phyloP scores from a whole-genome alignment of 2,113 vertebrate genomes.

The Gallinago media region DNA sequence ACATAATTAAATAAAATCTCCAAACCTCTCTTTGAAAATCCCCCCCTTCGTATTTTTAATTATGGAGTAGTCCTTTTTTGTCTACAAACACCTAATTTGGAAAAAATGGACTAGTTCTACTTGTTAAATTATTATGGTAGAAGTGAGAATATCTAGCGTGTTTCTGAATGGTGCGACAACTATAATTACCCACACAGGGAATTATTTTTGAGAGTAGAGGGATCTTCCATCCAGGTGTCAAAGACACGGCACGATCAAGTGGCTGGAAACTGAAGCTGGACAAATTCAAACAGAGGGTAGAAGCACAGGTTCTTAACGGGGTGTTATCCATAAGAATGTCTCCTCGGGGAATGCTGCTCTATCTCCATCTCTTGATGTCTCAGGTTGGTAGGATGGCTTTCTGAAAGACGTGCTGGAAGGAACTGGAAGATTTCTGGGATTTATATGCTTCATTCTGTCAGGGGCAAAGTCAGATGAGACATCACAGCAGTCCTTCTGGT shows the following conservation, averaged over 20 bases:
- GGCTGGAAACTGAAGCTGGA: background rate
- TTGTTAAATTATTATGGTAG: background rate
- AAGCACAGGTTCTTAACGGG: background rate
- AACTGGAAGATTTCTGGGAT: background rate
- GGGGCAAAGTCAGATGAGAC: background rate
- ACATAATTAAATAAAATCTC: background rate
- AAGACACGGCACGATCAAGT: background rate
- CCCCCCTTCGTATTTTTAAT: background rate
- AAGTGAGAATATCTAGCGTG: background rate
- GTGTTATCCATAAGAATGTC: background rate
- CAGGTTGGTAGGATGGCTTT: background rate
- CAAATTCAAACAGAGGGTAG: background rate
- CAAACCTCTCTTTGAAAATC: background rate
- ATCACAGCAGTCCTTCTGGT: background rate
- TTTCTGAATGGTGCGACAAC: constrained; percentile 4
- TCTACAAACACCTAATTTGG: background rate
- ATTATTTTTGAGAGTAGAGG: background rate
- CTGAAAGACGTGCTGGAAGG: background rate
- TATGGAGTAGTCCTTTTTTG: background rate
- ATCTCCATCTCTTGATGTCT: background rate
- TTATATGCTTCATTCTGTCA: background rate
- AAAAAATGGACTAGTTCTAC: background rate
- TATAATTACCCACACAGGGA: constrained; percentile 13
- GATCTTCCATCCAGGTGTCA: background rate
- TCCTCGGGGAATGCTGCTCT: background rate